These are phyloP conservation scores for Alosa alosa DNA, from an alignment of 2,113 vertebrate species.

Conservation along the genomic window DNA sequence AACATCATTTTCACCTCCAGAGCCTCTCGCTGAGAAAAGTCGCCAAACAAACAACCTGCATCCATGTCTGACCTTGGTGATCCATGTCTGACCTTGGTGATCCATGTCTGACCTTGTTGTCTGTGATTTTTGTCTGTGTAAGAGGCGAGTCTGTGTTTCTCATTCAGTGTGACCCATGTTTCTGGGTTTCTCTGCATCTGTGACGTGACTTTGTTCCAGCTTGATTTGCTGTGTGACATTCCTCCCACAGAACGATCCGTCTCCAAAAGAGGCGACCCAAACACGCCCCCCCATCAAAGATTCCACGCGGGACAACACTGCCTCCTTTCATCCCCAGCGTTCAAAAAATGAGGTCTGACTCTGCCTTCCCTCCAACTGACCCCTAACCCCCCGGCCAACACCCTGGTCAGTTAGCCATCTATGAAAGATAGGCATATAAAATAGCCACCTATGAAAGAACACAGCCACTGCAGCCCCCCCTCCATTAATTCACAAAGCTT, in stretches of 20 bases:
- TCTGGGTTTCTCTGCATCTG: neutral
- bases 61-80: neutral
- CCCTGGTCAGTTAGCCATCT: constrained; percentile 26
- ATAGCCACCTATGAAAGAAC: neutral
- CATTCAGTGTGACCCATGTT: neutral
- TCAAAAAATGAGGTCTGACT: constrained; percentile 81
- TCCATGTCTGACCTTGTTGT: neutral
- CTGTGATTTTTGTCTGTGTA: neutral
- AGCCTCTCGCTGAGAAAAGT: neutral
- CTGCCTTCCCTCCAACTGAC: constrained; percentile 36
- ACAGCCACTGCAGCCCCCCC: neutral
- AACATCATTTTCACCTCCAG: neutral
- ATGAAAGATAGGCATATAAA: no score
- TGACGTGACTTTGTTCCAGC: constrained; percentile 27
- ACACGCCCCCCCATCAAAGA: constrained; percentile 79
- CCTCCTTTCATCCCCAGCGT: constrained; percentile 76
- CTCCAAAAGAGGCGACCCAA: constrained; percentile 80
- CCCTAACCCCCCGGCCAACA: constrained; percentile 43
- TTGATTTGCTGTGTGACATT: constrained; percentile 68
- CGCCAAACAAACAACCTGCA: neutral
- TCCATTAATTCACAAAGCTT: neutral
- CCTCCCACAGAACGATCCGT: constrained; percentile 79
- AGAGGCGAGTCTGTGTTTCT: constrained; percentile 12
- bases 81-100: neutral
- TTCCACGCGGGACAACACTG: constrained; percentile 74